Conservation (phyloP, 1,140 invertebrate species). For the Mycetomoellerius zeteki region DNA sequence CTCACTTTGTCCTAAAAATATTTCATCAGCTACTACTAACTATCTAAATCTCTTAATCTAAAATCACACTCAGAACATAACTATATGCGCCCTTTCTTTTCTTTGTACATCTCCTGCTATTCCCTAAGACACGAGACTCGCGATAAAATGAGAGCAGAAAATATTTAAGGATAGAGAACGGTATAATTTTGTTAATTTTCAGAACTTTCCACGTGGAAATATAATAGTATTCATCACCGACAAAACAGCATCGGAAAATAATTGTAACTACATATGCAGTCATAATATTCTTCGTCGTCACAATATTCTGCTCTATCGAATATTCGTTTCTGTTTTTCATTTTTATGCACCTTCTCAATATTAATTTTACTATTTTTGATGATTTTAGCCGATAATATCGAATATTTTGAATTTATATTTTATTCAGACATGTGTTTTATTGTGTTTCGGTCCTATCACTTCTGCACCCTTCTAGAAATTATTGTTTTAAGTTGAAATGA, state of each 20-base stretch:
- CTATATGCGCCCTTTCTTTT: slow-evolving; percentile 40
- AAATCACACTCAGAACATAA: slow-evolving; percentile 85
- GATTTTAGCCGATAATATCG: no score
- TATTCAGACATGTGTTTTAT: no score
- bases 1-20: slow-evolving; percentile 39
- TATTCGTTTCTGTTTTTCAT: not conserved
- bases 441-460: no score
- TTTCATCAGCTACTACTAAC: slow-evolving; percentile 63
- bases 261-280: not conserved
- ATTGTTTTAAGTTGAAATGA: no score
- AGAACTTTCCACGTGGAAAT: no score
- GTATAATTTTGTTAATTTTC: not conserved
- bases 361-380: not conserved
- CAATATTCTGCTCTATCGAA: not conserved
- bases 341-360: not conserved
- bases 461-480: no score
- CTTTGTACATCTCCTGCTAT: not conserved
- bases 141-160: slow-evolving; percentile 8
- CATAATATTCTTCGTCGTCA: not conserved
- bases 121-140: not conserved
- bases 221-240: not conserved
- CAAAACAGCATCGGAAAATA: not conserved
- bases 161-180: not conserved
- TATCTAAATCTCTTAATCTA: slow-evolving; percentile 78
- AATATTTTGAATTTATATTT: no score